A percentile compares a stretch with the other conserved stretches of the same genome.
These are phyloP conservation scores for Pyrgus malvae DNA, from an alignment of 2,888 invertebrate species.

Conservation along the genomic window DNA sequence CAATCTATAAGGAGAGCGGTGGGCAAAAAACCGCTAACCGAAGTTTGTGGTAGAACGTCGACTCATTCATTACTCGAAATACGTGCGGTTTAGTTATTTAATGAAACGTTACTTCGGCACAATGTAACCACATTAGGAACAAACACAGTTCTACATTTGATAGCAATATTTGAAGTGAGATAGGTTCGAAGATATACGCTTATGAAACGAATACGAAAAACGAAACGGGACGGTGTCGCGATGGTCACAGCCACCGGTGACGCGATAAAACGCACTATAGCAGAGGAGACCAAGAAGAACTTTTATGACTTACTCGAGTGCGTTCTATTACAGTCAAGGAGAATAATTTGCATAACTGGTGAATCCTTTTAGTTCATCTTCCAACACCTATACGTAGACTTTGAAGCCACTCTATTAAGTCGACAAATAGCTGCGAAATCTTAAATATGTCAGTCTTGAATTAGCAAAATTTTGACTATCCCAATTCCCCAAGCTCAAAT, in stretches of 20 bases:
- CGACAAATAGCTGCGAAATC: too few relatives aligned
- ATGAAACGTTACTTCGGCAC: slow-evolving; percentile 61
- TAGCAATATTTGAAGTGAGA: slow-evolving; percentile 33
- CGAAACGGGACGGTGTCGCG: background rate
- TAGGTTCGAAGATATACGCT: slow-evolving; percentile 34
- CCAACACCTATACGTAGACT: too few relatives aligned
- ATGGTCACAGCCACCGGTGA: slow-evolving; percentile 9
- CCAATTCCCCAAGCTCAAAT: too few relatives aligned
- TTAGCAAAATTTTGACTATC: too few relatives aligned
- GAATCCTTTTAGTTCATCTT: too few relatives aligned
- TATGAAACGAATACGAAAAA: slow-evolving; percentile 20
- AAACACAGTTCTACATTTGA: slow-evolving; percentile 31
- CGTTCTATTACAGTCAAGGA: too few relatives aligned
- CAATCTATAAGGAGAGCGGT: slow-evolving; percentile 66
- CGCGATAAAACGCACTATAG: too few relatives aligned
- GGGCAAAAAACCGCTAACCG: slow-evolving; percentile 69
- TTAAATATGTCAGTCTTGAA: too few relatives aligned
- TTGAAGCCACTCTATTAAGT: too few relatives aligned
- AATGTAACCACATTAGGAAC: slow-evolving; percentile 49
- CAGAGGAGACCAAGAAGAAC: too few relatives aligned
- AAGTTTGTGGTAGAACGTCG: slow-evolving; percentile 60
- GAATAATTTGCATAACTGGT: too few relatives aligned
- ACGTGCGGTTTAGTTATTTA: slow-evolving; percentile 67
- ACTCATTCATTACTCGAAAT: slow-evolving; percentile 63
- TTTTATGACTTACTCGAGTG: too few relatives aligned